A percentile compares a stretch with the other conserved stretches of the same genome.
Conservation (phyloP, 2,797 vertebrate species). For the Notoglanidium macrostoma region DNA sequence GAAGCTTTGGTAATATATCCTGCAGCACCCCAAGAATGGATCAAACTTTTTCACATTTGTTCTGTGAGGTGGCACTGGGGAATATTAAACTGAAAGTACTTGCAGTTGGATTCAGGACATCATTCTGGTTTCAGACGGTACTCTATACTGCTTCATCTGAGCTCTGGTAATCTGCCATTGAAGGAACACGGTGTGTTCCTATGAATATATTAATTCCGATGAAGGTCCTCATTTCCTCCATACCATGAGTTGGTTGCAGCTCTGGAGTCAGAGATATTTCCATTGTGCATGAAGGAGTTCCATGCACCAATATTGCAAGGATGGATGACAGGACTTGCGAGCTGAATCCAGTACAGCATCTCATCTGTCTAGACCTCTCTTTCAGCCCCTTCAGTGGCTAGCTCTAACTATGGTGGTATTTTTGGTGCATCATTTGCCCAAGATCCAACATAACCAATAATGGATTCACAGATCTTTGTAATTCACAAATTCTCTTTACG, state of each 20-base stretch:
- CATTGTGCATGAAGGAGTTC: neutral
- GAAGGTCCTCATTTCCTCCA: conserved; percentile 14
- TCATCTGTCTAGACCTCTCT: neutral
- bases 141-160: neutral
- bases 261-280: neutral
- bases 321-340: neutral
- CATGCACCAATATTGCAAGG: neutral
- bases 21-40: neutral
- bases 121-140: neutral
- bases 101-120: neutral
- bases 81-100: neutral
- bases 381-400: neutral
- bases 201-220: conserved; percentile 1
- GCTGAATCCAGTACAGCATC: neutral
- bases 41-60: neutral
- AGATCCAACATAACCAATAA: neutral
- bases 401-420: neutral
- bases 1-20: neutral
- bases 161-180: neutral
- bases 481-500: neutral
- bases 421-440: neutral
- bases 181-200: conserved; percentile 5
- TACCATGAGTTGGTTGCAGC: neutral
- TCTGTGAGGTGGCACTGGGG: neutral
- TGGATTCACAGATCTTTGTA: neutral